Evolutionary conservation across 1,140 invertebrate genomes (phyloP).

Genomic region (Chrysoperla carnea): DNA sequence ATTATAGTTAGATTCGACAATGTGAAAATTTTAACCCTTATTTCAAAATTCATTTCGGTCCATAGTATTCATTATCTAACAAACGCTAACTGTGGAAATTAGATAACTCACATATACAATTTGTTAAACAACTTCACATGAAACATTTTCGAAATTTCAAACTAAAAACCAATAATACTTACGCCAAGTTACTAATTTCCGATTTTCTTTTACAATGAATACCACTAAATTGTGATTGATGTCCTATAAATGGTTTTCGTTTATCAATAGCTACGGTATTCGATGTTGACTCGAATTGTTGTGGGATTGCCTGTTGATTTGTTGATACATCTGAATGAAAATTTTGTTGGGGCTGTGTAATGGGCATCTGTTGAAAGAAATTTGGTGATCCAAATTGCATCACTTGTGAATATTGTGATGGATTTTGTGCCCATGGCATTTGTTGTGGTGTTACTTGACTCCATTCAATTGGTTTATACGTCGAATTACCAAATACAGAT

Average conservation of each 20-base stretch:
- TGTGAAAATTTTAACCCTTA: too few species aligned
- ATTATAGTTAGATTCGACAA: too few species aligned
- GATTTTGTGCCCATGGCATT: constrained; percentile 1
- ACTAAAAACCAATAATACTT: too few species aligned
- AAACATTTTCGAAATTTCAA: too few species aligned
- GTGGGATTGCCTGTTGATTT: background rate
- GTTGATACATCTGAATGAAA: background rate
- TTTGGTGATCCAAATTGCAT: background rate
- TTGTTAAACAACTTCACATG: too few species aligned
- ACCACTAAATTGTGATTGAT: background rate
- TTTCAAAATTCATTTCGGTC: too few species aligned
- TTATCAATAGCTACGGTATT: too few species aligned
- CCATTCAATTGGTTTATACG: background rate
- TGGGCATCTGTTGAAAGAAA: background rate
- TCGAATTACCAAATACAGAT: background rate
- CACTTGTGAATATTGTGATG: background rate
- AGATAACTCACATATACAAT: too few species aligned
- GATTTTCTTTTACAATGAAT: constrained; percentile 10
- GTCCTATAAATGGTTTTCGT: background rate
- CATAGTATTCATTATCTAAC: too few species aligned
- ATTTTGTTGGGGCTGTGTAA: background rate
- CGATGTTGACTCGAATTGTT: too few species aligned
- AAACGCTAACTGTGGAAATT: too few species aligned
- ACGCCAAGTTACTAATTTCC: background rate
- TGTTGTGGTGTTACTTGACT: constrained; percentile 1